These are phyloP conservation scores for Riparia riparia DNA, from an alignment of 2,113 vertebrate genomes.

Conservation along the genomic window DNA sequence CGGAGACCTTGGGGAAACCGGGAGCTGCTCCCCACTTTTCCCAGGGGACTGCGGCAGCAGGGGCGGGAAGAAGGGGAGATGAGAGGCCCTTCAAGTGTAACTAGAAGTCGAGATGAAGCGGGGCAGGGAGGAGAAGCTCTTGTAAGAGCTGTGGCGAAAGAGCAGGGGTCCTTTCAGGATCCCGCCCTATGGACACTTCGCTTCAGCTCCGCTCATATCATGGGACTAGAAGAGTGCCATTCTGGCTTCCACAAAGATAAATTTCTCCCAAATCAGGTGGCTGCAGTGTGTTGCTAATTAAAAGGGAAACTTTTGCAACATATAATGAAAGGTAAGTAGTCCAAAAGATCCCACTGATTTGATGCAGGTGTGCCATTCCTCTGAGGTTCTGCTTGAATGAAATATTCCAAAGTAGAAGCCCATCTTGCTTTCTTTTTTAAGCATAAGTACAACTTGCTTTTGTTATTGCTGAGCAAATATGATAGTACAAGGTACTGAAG, in stretches of 20 bases:
- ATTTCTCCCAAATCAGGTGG: not conserved
- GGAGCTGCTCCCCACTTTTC: not conserved
- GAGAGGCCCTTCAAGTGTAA: not conserved
- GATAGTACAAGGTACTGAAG: not conserved
- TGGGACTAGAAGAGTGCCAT: not conserved
- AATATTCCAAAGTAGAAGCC: not conserved
- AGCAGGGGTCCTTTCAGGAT: not conserved
- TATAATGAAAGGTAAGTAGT: not conserved
- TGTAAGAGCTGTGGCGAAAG: too few relatives aligned
- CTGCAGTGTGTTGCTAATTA: not conserved
- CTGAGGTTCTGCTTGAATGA: not conserved
- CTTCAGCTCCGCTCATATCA: not conserved
- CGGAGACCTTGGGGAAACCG: not conserved
- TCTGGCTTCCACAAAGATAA: not conserved
- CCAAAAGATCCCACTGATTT: not conserved
- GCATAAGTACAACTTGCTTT: not conserved
- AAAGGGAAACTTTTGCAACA: not conserved
- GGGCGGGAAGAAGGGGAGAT: not conserved
- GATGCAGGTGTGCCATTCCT: not conserved
- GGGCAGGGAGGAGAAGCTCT: not conserved
- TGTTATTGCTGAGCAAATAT: not conserved
- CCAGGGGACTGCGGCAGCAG: not conserved
- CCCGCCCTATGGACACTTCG: fast-evolving
- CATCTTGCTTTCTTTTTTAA: not conserved
- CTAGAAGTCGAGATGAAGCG: not conserved